Conservation (phyloP, 1,140 invertebrate species). For the Cotesia vestalis region DNA sequence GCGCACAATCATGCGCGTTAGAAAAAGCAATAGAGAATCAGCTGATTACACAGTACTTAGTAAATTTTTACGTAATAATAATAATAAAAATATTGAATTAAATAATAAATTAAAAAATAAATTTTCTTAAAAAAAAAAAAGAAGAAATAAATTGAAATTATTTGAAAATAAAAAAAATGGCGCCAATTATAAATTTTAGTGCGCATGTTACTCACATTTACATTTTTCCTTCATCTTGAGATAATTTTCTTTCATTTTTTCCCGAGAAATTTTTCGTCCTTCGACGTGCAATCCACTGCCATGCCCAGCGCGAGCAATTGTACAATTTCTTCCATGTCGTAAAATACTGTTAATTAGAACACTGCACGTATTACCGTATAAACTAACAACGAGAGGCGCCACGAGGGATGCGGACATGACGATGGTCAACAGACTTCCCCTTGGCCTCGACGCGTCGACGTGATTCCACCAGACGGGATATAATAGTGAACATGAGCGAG, state of each 20-base stretch:
- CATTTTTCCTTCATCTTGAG: conserved; percentile 56
- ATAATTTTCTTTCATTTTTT: conserved; percentile 56
- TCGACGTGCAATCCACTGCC: conserved; percentile 17
- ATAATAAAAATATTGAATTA: background rate
- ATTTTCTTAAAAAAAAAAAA: no score
- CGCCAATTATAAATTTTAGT: conserved; percentile 24
- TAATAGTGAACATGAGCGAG: no score
- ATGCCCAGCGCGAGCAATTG: background rate
- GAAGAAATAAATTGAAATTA: background rate
- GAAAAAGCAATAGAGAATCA: no score
- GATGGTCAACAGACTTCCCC: conserved; percentile 5
- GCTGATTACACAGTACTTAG: conserved; percentile 10
- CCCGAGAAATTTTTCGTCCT: conserved; percentile 47
- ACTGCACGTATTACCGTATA: background rate
- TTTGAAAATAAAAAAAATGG: conserved; percentile 1
- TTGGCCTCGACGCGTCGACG: background rate
- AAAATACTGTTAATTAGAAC: conserved; percentile 7
- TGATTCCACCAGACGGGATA: no score
- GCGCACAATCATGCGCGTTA: no score
- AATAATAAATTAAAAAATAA: no score
- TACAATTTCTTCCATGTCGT: background rate
- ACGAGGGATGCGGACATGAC: conserved; percentile 26
- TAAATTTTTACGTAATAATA: background rate
- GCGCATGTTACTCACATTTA: conserved; percentile 56
- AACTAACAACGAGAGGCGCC: conserved; percentile 3